phyloP scores from a whole-genome alignment of 2,113 vertebrate species.

The Tiliqua scincoides region DNA sequence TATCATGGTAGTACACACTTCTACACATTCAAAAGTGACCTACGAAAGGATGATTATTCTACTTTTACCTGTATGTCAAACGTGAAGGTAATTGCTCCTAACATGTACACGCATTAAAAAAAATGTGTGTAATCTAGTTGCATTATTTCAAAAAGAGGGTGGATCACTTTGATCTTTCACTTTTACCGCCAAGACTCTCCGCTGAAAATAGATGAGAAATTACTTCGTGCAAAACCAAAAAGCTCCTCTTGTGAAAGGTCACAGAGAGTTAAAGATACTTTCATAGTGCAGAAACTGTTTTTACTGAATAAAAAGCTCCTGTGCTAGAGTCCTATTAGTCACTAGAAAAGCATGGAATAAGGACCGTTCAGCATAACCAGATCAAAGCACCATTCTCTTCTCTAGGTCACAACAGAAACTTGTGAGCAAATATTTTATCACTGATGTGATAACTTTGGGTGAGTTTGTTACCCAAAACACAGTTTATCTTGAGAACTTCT shows the following conservation, averaged over 20 bases:
- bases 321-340: neutral
- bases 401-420: neutral
- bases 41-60: neutral
- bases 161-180: neutral
- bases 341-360: neutral
- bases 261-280: neutral
- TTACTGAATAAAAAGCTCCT: neutral
- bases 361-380: neutral
- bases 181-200: neutral
- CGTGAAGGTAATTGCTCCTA: neutral
- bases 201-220: neutral
- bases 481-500: no score
- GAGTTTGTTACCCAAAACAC: neutral
- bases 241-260: neutral
- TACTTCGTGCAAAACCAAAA: neutral
- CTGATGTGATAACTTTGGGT: neutral
- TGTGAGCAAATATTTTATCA: neutral
- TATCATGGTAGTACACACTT: neutral
- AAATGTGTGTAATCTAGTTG: neutral
- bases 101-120: neutral
- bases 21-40: neutral
- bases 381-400: neutral
- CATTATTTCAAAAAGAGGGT: neutral
- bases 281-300: neutral
- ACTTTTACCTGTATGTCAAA: neutral